A percentile compares a stretch with the other conserved stretches of the same genome.
phyloP scores from a whole-genome alignment of 2,888 invertebrate species.

The Sminthurides aquaticus region DNA sequence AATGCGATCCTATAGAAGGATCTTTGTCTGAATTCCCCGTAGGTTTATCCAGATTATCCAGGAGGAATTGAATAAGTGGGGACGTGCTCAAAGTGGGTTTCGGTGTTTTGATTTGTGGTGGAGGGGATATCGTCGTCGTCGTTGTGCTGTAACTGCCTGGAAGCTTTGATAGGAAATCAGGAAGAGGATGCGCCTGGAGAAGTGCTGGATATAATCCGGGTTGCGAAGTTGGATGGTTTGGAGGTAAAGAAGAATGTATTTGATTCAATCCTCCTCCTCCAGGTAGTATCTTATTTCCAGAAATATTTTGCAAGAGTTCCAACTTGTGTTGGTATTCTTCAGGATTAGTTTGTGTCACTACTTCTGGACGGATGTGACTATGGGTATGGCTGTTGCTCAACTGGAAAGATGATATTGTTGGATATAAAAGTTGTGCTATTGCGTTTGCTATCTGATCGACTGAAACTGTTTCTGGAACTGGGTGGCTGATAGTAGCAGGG shows the following conservation, averaged over 20 bases:
- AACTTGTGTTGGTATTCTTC: neutral
- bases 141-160: neutral
- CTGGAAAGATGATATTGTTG: neutral
- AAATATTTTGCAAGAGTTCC: neutral
- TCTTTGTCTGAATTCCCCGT: neutral
- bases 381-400: neutral
- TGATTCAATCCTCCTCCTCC: no score
- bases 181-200: conserved; percentile 12
- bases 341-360: neutral
- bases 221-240: conserved; percentile 11
- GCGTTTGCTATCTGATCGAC: conserved; percentile 18
- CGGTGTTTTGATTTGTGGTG: neutral
- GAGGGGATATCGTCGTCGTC: neutral
- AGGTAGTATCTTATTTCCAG: neutral
- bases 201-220: conserved; percentile 14
- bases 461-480: conserved; percentile 6
- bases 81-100: conserved; percentile 1
- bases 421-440: conserved; percentile 18
- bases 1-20: neutral
- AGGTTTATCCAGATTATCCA: neutral
- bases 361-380: neutral
- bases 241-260: no score
- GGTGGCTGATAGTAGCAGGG: neutral
- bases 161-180: neutral
- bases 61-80: neutral